Conservation (phyloP, 2,797 vertebrate species). For the Gephyroberyx darwinii region DNA sequence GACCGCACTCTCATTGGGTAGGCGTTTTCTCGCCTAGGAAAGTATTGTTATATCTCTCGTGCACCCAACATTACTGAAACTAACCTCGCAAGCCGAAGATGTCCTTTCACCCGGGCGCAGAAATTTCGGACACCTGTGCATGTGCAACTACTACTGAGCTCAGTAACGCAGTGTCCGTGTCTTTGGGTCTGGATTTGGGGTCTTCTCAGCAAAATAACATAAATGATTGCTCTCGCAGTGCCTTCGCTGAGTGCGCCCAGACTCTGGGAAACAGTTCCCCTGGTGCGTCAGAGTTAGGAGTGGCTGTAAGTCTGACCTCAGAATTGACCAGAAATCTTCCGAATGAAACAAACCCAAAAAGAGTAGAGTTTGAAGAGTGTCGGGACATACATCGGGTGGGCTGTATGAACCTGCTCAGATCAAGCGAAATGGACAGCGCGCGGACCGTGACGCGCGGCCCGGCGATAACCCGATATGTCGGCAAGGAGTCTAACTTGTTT, state of each 20-base stretch:
- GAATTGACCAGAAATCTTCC: background rate
- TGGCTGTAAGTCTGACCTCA: conserved; percentile 15
- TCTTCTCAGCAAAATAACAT: conserved; percentile 45
- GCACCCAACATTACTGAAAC: conserved; percentile 3
- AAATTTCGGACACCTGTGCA: conserved; percentile 32
- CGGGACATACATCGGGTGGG: conserved; percentile 61
- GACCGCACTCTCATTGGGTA: conserved; percentile 45
- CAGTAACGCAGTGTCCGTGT: conserved; percentile 73
- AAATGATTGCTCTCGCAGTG: conserved; percentile 40
- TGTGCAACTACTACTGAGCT: conserved; percentile 60
- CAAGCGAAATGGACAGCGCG: conserved; percentile 54
- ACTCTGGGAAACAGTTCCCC: conserved; percentile 8
- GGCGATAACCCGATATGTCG: conserved; percentile 55
- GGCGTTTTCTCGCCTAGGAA: conserved; percentile 48
- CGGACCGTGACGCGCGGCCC: conserved; percentile 50
- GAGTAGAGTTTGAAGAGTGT: conserved; percentile 61
- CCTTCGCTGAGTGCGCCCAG: conserved; percentile 47
- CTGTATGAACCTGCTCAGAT: conserved; percentile 71
- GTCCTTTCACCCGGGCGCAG: conserved; percentile 55
- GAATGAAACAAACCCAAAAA: background rate
- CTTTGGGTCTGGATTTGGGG: conserved; percentile 68
- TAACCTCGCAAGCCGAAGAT: conserved; percentile 34
- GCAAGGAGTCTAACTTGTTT: conserved; percentile 64
- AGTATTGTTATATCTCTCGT: conserved; percentile 42
- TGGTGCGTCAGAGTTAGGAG: conserved; percentile 24